Percentiles rank a stretch among this genome's conserved stretches.
These are phyloP conservation scores for Macrotus californicus DNA, from an alignment of 2,113 vertebrate genomes.

Conservation along the genomic window DNA sequence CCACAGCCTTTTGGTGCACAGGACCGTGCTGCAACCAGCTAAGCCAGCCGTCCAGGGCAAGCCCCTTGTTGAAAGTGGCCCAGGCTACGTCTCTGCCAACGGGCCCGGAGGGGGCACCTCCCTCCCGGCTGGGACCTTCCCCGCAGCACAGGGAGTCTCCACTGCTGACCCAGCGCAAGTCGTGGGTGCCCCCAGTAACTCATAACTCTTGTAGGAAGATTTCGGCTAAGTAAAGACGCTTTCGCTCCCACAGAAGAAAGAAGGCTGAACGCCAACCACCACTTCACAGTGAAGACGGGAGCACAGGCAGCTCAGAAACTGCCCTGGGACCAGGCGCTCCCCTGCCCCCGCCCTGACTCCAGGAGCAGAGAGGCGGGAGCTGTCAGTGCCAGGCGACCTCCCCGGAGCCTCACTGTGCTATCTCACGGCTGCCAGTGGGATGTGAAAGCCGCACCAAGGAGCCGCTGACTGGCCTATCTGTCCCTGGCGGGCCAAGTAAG, in stretches of 20 bases:
- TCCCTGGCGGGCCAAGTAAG: background rate
- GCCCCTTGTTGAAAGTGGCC: background rate
- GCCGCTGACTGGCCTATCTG: background rate
- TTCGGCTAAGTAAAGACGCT: background rate
- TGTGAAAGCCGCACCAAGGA: accelerated
- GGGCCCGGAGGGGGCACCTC: accelerated
- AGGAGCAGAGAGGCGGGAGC: background rate
- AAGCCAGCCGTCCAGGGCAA: no score
- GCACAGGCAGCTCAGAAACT: background rate
- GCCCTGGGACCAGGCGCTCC: background rate
- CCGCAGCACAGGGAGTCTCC: background rate
- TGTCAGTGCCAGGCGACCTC: background rate
- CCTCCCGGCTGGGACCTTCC: background rate
- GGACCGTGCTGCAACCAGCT: no score
- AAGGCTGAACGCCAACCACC: accelerated
- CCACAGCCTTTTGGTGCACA: no score
- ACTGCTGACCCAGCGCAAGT: background rate
- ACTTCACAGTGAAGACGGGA: background rate
- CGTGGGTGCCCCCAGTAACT: background rate
- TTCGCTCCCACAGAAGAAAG: background rate
- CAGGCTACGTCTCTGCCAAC: accelerated
- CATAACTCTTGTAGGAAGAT: background rate
- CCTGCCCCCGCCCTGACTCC: background rate
- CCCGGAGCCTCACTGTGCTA: accelerated
- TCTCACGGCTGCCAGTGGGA: accelerated